Evolutionary conservation across 2,113 vertebrate species (phyloP), one percentile per base, ranked within the genome.

Genomic region (Suncus etruscus): DNA sequence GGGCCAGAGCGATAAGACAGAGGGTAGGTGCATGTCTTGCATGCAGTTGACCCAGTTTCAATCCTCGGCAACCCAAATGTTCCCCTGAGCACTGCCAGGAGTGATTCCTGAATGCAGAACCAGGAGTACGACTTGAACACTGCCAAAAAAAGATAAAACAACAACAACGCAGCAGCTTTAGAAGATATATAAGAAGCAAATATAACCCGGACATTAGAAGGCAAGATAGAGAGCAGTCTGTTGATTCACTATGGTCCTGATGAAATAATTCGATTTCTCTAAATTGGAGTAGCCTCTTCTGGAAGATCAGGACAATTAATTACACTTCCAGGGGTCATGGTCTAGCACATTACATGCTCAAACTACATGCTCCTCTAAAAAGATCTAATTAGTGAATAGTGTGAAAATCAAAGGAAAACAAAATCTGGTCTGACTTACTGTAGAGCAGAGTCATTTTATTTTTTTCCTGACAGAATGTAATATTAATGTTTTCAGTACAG

Each of bases 331-430:
- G 51, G 39, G 18, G 16, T 61, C 58, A 58, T 5, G 15, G 51
- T 7, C 83, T n/a, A 79, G 75, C 6, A 39, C 14, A 39, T 50
- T 58, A 24, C 6, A 66, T n/a, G 9, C 24, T 66, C n/a, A 16
- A 91, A 91, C 90, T 75, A 83, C 61, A 77, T 15, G 32, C 32
- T 47, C 31, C 25, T 80, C 29, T 65, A 58, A 29, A 86, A 88
- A 70, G 27, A 50, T 1, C 5, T 74, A 65, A 3, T 50, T 45
- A 89, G 86, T 58, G 47, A 85, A 87, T 86, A 61, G 87, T 31
- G 76, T 50, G 48, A 91, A 92, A 72, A 76, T 39, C 25, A 66
- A 87, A 85, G 18, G 58, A 70, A 85, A 66, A 83, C 8, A 91
- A 85, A 92, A 74, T 8, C 39, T 72, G 51, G 78, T 70, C 58